Percentiles rank a stretch among this genome's conserved stretches.
Evolutionary conservation across 2,113 vertebrate species (phyloP).

Genomic region (Pseudopodoces humilis): DNA sequence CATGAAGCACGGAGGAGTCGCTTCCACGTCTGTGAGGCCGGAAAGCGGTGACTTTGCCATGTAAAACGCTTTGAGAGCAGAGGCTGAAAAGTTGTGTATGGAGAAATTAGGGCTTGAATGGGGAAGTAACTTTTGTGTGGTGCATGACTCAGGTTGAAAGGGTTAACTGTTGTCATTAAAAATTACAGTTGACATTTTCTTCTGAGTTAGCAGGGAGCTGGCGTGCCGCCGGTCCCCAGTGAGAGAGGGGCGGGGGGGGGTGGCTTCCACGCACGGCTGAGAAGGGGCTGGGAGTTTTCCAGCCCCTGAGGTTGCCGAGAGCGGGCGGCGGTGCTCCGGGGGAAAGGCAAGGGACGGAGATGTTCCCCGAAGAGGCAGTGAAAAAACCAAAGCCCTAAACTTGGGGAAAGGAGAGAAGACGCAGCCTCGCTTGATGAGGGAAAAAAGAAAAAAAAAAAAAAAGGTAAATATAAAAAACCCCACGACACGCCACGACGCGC

Average conservation of each 20-base stretch:
- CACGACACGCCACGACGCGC: not conserved
- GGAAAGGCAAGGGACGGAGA: not conserved
- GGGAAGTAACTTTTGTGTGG: not conserved
- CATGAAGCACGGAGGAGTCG: not conserved
- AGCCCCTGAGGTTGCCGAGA: not conserved
- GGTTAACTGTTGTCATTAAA: not conserved
- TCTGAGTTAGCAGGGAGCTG: not conserved
- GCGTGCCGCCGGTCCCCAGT: accelerated
- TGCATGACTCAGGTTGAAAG: not conserved
- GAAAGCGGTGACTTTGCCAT: accelerated
- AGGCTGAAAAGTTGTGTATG: not conserved
- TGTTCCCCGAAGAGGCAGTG: too few relatives aligned
- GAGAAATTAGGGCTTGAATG: not conserved
- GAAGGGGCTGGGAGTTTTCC: too few relatives aligned
- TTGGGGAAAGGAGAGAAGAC: not conserved
- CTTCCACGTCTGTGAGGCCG: accelerated
- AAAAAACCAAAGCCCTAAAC: not conserved
- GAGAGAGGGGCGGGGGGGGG: too few relatives aligned
- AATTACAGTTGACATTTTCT: not conserved
- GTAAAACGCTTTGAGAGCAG: not conserved
- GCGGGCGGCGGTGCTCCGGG: not conserved
- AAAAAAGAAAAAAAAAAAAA: too few relatives aligned
- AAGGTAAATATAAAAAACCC: not conserved
- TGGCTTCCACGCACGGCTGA: not conserved
- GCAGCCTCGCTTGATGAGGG: not conserved